These are phyloP conservation scores for Mercenaria mercenaria DNA, from an alignment of 1,140 invertebrate genomes.

Conservation along the genomic window DNA sequence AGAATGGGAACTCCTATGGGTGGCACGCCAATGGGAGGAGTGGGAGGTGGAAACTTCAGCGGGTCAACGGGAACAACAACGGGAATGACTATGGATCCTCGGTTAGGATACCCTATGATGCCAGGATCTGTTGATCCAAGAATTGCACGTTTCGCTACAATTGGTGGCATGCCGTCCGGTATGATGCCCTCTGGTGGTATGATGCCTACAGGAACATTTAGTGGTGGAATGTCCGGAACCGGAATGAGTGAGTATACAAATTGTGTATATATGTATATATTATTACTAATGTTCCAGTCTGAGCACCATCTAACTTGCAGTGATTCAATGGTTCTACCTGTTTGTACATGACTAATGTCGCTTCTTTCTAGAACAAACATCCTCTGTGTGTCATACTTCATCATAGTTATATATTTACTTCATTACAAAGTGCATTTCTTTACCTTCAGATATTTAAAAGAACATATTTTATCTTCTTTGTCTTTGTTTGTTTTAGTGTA, in stretches of 20 bases:
- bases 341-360: too few species aligned
- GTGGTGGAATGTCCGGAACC: neutral
- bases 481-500: too few species aligned
- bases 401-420: too few species aligned
- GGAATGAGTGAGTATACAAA: neutral
- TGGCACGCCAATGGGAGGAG: neutral
- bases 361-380: too few species aligned
- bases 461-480: too few species aligned
- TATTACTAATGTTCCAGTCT: too few species aligned
- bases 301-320: too few species aligned
- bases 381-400: too few species aligned
- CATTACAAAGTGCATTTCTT: too few species aligned
- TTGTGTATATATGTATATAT: too few species aligned
- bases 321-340: too few species aligned
- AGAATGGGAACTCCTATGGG: neutral
- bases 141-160: neutral
- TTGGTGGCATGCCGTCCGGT: neutral
- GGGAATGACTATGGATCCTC: constrained; percentile 10
- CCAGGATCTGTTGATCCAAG: neutral
- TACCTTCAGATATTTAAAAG: too few species aligned
- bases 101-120: neutral
- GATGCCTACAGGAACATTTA: constrained; percentile 11
- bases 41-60: neutral
- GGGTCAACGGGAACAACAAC: neutral
- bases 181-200: constrained; percentile 13